Evolutionary conservation across 2,113 vertebrate species (phyloP).

Genomic region (Ramphastos sulfuratus): DNA sequence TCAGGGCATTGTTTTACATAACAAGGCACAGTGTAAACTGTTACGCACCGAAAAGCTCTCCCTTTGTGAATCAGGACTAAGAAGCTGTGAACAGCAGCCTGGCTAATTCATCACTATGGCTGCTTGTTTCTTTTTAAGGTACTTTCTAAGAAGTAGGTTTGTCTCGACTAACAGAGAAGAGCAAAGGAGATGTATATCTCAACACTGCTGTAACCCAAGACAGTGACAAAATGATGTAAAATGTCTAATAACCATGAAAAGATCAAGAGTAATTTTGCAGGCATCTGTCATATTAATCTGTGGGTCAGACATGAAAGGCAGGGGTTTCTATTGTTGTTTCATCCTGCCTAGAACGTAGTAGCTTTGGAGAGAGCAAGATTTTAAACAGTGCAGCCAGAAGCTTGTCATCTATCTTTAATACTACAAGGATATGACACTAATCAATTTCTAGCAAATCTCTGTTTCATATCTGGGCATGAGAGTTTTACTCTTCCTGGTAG

Average conservation of each 20-base stretch:
- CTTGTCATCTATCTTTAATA: constrained; percentile 22
- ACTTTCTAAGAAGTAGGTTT: not conserved
- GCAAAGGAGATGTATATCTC: not conserved
- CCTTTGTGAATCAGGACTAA: not conserved
- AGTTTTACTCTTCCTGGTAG: constrained; percentile 40
- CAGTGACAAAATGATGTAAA: not conserved
- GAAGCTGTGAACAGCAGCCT: not conserved
- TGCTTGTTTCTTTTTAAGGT: not conserved
- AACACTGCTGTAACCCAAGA: fast-evolving
- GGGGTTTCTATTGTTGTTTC: not conserved
- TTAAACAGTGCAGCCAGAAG: constrained; percentile 27
- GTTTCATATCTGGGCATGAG: constrained; percentile 29
- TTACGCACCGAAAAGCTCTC: not conserved
- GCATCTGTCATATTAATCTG: not conserved
- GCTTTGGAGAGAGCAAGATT: not conserved
- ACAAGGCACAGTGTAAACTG: not conserved
- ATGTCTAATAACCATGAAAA: not conserved
- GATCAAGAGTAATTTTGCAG: not conserved
- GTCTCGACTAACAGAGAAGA: not conserved
- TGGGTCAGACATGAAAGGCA: not conserved
- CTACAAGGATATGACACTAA: constrained; percentile 34
- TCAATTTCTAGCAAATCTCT: constrained; percentile 49
- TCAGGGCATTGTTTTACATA: not conserved
- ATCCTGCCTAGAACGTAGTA: not conserved
- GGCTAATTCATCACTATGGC: not conserved